Conservation (phyloP, 2,797 vertebrate species). For the Scleropages formosus region DNA sequence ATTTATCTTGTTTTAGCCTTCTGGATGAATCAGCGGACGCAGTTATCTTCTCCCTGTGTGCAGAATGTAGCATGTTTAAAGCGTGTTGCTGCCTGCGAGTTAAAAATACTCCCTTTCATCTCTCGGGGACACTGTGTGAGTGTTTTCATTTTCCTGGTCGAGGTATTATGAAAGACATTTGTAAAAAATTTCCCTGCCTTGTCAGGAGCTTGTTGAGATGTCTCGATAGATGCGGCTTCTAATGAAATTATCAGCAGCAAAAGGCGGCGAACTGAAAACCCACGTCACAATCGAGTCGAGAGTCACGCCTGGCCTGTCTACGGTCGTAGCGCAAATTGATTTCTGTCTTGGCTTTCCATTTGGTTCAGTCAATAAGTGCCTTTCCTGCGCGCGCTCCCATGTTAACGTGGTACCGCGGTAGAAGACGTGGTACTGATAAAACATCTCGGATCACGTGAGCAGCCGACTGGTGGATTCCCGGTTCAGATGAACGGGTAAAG, state of each 20-base stretch:
- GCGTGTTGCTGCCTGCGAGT: not conserved
- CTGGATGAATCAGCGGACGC: not conserved
- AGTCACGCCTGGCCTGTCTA: not conserved
- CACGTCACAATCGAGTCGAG: too few relatives aligned
- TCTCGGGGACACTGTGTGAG: not conserved
- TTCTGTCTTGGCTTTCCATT: too few relatives aligned
- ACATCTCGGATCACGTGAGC: not conserved
- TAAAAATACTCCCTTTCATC: not conserved
- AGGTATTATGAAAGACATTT: slow-evolving; percentile 1
- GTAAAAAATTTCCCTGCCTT: not conserved
- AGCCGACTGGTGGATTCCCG: not conserved
- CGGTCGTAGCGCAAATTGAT: not conserved
- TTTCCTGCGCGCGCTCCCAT: not conserved
- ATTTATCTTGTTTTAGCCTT: not conserved
- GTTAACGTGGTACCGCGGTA: not conserved
- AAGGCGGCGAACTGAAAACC: not conserved
- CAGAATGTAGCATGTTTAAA: not conserved
- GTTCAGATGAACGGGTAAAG: not conserved
- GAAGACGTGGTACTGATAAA: not conserved
- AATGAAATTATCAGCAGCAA: slow-evolving; percentile 8
- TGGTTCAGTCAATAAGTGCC: too few relatives aligned
- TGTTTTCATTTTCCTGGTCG: not conserved
- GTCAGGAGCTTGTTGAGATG: not conserved
- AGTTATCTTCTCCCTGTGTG: not conserved
- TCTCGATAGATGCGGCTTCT: not conserved